Evolutionary conservation across 2,113 vertebrate species (phyloP).

Genomic region (Barnardius zonarius): DNA sequence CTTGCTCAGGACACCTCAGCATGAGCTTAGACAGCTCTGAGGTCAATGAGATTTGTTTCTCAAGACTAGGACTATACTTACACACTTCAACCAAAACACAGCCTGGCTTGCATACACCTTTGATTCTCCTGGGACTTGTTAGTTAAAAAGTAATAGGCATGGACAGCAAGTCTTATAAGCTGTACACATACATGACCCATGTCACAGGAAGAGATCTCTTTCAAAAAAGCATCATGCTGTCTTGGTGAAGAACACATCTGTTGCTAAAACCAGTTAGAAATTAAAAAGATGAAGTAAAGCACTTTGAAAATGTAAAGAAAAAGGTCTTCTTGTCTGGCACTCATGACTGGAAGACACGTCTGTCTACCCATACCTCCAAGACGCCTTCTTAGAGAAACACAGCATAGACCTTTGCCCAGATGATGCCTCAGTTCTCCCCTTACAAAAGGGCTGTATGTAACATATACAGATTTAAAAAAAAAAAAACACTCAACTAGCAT

Average conservation of each 20-base stretch:
- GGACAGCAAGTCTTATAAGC: not conserved
- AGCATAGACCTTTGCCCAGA: not conserved
- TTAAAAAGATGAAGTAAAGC: not conserved
- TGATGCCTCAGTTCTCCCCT: not conserved
- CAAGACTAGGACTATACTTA: not conserved
- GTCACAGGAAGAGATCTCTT: not conserved
- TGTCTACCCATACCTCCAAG: not conserved
- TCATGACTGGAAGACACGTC: not conserved
- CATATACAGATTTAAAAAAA: not conserved
- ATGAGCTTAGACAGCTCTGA: not conserved
- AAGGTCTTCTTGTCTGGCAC: not conserved
- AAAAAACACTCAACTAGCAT: not conserved
- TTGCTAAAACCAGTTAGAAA: not conserved
- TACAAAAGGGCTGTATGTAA: not conserved
- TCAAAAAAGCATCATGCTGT: not conserved
- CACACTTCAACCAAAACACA: not conserved
- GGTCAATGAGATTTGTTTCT: not conserved
- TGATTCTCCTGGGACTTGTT: not conserved
- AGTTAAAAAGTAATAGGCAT: not conserved
- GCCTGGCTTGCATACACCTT: not conserved
- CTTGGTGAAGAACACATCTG: not conserved
- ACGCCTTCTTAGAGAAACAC: not conserved
- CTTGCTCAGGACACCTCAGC: not conserved
- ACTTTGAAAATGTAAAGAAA: not conserved
- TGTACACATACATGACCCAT: rapidly evolving